Evolutionary conservation across 1,140 invertebrate genomes (phyloP).

Genomic region (Chymomyza costata): DNA sequence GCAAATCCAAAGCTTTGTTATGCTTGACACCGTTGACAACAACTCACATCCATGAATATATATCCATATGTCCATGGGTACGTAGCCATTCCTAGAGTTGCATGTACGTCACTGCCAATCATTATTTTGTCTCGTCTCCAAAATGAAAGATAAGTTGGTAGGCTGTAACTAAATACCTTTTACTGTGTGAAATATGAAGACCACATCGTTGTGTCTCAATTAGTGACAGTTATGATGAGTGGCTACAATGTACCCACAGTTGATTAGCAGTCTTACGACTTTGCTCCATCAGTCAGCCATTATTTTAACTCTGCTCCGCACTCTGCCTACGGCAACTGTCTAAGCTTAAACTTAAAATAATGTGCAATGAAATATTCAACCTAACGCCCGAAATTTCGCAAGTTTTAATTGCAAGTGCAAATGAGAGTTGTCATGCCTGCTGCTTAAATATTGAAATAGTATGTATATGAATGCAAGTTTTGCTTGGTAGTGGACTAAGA

Average conservation of each 20-base stretch:
- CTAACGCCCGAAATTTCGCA: slow-evolving; percentile 26
- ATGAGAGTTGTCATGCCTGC: too few species aligned
- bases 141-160: too few species aligned
- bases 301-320: too few species aligned
- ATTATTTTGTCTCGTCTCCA: not conserved
- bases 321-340: too few species aligned
- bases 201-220: slow-evolving; percentile 3
- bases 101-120: not conserved
- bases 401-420: slow-evolving; percentile 39
- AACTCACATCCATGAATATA: not conserved
- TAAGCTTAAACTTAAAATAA: too few species aligned
- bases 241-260: slow-evolving; percentile 4
- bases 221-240: slow-evolving; percentile 10
- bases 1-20: too few species aligned
- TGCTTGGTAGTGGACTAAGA: not conserved
- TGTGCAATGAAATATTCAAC: slow-evolving; percentile 32
- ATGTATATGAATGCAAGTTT: not conserved
- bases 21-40: too few species aligned
- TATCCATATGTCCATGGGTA: not conserved
- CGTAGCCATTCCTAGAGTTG: not conserved
- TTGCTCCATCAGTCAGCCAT: too few species aligned
- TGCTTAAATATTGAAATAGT: slow-evolving; percentile 44
- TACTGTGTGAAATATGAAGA: too few species aligned
- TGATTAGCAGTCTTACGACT: not conserved
- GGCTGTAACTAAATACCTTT: too few species aligned